Base-by-base conservation (phyloP, 2,113 vertebrate genomes). In the Okapia johnstoni region DNA sequence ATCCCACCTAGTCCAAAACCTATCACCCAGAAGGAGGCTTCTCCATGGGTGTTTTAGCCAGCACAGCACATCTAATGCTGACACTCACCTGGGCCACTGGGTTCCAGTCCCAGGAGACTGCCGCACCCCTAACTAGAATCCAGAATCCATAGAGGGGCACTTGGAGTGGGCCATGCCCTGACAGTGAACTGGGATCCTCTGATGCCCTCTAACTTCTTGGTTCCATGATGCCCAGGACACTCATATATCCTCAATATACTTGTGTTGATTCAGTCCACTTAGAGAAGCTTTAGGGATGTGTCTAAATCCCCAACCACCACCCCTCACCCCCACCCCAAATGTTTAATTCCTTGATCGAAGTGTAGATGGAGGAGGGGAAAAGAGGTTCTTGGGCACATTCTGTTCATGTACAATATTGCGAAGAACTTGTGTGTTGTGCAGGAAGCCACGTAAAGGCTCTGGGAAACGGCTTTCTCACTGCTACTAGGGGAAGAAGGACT, bases 401-500 rank as follows among this genome's bases (percentile, higher is more conserved):
- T 15, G 23, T 43, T 76, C 40, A 7, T 76, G 11, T 43, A 43
- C 23, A 76, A 7, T 26, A 76, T 76, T 13, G 23, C 0, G 0
- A 76, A 43, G 40, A 76, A 43, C 40, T 2, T 85, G 66, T 58
- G 28, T 57, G 33, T 48, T 83, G 25, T 87, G 5, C 73, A 58
- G 26, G 46, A 19, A 85, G 14, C 55, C 55, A 21, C 11, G 54
- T 61, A 77, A 91, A 85, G 61, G n/a, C 30, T 97, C 55, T n/a
- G 36, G 70, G 58, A 70, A 79, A 60, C 76, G 14, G 40, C 13
- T 87, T 54, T 83, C 73, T 94, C 58, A 25, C 7, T 30, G 50
- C 28, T 60, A 81, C 30, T 46, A 83, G 57, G 57, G 55, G 95
- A 94, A 77, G 77, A 79, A 94, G 95, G 96, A 58, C 52, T 92